phyloP scores from a whole-genome alignment of 2,888 invertebrate species.

The Acanthosepion pharaonis region DNA sequence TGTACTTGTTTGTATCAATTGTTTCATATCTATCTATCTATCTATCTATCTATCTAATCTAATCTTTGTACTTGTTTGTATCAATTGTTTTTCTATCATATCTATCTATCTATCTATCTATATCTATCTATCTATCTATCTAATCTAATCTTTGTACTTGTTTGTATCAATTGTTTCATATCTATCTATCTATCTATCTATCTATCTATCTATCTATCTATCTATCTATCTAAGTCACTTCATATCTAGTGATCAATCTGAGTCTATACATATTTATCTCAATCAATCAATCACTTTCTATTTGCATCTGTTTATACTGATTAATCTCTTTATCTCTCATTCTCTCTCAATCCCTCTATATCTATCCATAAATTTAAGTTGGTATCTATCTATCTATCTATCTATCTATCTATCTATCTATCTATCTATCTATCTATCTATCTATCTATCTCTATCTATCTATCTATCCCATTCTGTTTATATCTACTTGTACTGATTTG shows the following conservation, averaged over 20 bases:
- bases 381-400: too few species aligned
- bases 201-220: not conserved
- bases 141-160: not conserved
- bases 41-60: not conserved
- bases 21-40: too few species aligned
- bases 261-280: not conserved
- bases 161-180: not conserved
- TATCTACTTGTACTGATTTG: too few species aligned
- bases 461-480: too few species aligned
- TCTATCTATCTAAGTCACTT: not conserved
- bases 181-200: too few species aligned
- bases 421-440: too few species aligned
- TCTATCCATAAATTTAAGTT: too few species aligned
- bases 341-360: not conserved
- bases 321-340: not conserved
- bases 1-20: not conserved
- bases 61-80: not conserved
- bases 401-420: too few species aligned
- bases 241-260: not conserved
- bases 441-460: too few species aligned
- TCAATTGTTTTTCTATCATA: not conserved
- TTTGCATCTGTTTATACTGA: not conserved
- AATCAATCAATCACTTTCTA: not conserved
- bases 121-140: not conserved
- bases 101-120: not conserved